Base-by-base conservation (phyloP, 2,888 invertebrate genomes). In the Panzeria rudis region DNA sequence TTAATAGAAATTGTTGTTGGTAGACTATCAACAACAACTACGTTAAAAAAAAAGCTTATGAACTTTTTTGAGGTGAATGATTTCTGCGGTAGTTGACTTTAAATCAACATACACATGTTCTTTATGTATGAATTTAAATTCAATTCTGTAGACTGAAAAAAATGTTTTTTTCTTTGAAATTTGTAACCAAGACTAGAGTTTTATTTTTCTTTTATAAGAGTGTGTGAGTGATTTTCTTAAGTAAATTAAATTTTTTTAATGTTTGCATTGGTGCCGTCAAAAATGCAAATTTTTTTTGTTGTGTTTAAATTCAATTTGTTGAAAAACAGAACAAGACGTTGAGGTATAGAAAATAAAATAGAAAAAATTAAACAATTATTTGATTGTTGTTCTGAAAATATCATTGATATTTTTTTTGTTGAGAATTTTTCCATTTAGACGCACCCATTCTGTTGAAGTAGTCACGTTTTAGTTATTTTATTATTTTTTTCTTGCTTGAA, bases 41-140 rank as follows among this genome's bases (percentile, higher is more conserved):
- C 17, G 50, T 50, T 44, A 66, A 86, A 52, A 54, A 73, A 56
- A 75, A 73, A 87, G 86, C 73, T 84, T 86, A 81, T 85, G 86
- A 86, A 86, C 86, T 86, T 85, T 86, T 86, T 86, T 86, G 87
- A 87, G 86, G 86, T 87, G 86, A 86, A 84, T 86, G 86, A 86
- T 86, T 86, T 84, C 75, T 85, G 85, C 82, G 85, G 85, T 85
- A 82, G 85, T 85, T 85, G 85, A 85, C 85, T 85, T 84, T 61
- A 77, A 75, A 84, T 78, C 84, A 81, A 76, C 78, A 83, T 77
- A 83, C 80, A 83, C 83, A 83, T 83, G 75, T 79, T 85, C 73
- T 68, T 41, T 61, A 29, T 81, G 41, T 41, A 23, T 80, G 59
- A 68, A 72, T 80, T 78, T 78, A 59, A 61, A 59, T 78, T 78